Evolutionary conservation across 2,888 invertebrate genomes (phyloP).

Genomic region (Clivina fossor): DNA sequence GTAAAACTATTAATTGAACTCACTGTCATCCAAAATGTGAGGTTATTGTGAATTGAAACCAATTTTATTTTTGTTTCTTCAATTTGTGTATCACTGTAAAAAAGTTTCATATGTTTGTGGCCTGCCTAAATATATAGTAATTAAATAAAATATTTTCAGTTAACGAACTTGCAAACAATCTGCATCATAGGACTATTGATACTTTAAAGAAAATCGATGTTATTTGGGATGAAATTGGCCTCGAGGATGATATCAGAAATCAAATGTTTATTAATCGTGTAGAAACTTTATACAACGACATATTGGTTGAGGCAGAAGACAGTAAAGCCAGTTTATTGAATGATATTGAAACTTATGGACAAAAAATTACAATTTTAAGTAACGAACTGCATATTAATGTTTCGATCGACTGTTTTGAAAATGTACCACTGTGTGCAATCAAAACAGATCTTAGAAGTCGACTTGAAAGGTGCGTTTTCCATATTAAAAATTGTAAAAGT

Average conservation of each 20-base stretch:
- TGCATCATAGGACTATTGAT: constrained; percentile 30
- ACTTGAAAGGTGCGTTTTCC: not conserved
- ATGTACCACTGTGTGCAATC: constrained; percentile 42
- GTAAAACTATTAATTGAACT: no score
- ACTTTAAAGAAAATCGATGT: constrained; percentile 24
- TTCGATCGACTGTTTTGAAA: constrained; percentile 42
- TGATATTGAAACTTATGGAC: constrained; percentile 55
- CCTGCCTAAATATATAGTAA: no score
- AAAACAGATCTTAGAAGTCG: constrained; percentile 38
- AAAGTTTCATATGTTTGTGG: no score
- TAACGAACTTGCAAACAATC: constrained; percentile 15
- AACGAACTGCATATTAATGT: constrained; percentile 42
- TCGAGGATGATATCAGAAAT: constrained; percentile 22
- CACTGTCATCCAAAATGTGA: no score
- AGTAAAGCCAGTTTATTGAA: constrained; percentile 58
- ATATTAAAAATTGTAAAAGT: not conserved
- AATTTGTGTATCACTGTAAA: no score
- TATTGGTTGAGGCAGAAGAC: constrained; percentile 62
- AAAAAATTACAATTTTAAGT: constrained; percentile 41
- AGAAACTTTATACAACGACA: constrained; percentile 61
- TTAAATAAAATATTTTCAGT: no score
- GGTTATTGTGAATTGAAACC: no score
- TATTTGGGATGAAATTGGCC: constrained; percentile 33
- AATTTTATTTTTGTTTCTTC: no score
- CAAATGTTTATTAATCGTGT: constrained; percentile 45